Conservation (phyloP, 2,113 vertebrate species). For the Turdus rufiventris region DNA sequence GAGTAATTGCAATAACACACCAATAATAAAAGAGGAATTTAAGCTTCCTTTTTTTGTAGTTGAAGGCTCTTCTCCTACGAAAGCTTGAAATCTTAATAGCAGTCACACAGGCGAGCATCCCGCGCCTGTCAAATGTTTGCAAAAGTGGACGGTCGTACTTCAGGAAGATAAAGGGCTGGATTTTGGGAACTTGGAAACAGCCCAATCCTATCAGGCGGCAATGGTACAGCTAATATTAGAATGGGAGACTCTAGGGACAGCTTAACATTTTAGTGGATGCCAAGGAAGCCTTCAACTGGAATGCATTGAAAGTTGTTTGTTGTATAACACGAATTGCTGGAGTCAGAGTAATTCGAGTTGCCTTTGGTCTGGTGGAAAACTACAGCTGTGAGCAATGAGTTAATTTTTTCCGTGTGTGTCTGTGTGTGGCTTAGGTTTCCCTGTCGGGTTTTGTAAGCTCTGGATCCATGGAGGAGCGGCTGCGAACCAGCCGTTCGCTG, state of each 20-base stretch:
- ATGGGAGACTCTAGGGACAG: not conserved
- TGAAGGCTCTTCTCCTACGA: not conserved
- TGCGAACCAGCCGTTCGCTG: not conserved
- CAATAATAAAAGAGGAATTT: slow-evolving; percentile 47
- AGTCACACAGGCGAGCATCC: not conserved
- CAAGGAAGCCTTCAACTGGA: not conserved
- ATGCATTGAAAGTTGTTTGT: not conserved
- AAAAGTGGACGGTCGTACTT: not conserved
- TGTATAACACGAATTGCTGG: not conserved
- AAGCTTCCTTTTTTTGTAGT: slow-evolving; percentile 42
- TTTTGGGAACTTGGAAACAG: not conserved
- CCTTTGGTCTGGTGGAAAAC: slow-evolving; percentile 7
- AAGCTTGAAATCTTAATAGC: slow-evolving; percentile 7
- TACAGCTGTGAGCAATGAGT: slow-evolving; percentile 34
- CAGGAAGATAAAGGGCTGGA: not conserved
- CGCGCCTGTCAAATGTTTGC: not conserved
- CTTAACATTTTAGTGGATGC: not conserved
- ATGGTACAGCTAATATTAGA: slow-evolving; percentile 16
- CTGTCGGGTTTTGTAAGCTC: not conserved
- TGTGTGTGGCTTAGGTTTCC: not conserved
- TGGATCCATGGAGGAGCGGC: not conserved
- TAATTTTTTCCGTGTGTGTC: not conserved
- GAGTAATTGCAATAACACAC: slow-evolving; percentile 41
- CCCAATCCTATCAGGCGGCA: not conserved
- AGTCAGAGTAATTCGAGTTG: not conserved